Percentiles rank a stretch among this genome's conserved stretches.
phyloP scores from a whole-genome alignment of 1,140 invertebrate genomes.

The Pararge aegeria region DNA sequence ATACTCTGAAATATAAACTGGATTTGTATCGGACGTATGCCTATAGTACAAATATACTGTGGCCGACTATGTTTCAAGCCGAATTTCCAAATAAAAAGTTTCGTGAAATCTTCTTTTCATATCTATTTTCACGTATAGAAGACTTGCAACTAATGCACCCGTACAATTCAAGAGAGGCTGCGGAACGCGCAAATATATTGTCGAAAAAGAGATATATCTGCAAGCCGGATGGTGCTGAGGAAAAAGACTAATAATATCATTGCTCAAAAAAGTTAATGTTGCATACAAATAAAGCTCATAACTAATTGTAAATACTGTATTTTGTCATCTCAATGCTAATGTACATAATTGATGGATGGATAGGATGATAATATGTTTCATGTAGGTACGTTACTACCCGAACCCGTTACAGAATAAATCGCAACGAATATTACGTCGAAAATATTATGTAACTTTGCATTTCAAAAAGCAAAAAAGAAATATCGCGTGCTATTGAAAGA shows the following conservation, averaged over 20 bases:
- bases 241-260: slow-evolving; percentile 23
- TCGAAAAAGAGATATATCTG: slow-evolving; percentile 50
- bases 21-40: slow-evolving; percentile 52
- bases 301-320: neutral
- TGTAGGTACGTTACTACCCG: too few relatives aligned
- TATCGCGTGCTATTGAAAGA: too few relatives aligned
- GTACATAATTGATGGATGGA: too few relatives aligned
- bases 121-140: slow-evolving; percentile 49
- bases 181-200: slow-evolving; percentile 40
- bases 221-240: slow-evolving; percentile 39
- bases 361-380: too few relatives aligned
- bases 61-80: slow-evolving; percentile 63
- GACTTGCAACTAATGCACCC: slow-evolving; percentile 63
- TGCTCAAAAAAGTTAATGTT: neutral
- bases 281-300: neutral
- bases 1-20: slow-evolving; percentile 47
- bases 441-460: too few relatives aligned
- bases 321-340: neutral
- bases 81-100: slow-evolving; percentile 65
- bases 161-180: slow-evolving; percentile 49
- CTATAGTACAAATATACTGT: slow-evolving; percentile 57
- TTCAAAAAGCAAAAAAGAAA: too few relatives aligned
- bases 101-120: slow-evolving; percentile 68
- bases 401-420: too few relatives aligned
- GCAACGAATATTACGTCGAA: too few relatives aligned